A percentile compares a stretch with the other conserved stretches of the same genome.
Conservation (phyloP, 1,140 invertebrate species). For the Pectinophora gossypiella region DNA sequence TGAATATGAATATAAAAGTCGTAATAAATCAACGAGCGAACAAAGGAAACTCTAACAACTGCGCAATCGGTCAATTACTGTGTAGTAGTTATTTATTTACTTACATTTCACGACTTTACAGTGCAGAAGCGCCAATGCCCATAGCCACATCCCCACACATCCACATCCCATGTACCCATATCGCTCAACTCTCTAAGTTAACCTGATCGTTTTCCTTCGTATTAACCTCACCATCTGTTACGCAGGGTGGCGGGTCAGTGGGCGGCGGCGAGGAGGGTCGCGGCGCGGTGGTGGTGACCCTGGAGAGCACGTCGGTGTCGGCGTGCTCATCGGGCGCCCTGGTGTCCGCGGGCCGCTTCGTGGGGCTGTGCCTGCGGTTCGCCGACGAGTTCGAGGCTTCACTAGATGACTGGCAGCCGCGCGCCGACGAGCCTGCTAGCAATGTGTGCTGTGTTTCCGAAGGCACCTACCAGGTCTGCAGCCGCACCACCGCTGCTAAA, state of each 20-base stretch:
- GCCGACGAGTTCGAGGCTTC: constrained; percentile 97
- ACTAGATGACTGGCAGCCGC: constrained; percentile 97
- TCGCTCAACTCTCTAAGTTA: too few relatives aligned
- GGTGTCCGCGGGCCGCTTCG: constrained; percentile 81
- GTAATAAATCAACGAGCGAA: too few relatives aligned
- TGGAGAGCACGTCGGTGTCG: constrained; percentile 96
- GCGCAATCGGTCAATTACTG: too few relatives aligned
- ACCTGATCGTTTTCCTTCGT: too few relatives aligned
- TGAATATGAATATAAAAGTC: too few relatives aligned
- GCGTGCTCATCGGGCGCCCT: constrained; percentile 89
- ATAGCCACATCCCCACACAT: too few relatives aligned
- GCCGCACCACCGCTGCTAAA: constrained; percentile 89
- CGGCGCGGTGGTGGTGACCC: constrained; percentile 94
- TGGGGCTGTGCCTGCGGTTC: constrained; percentile 93
- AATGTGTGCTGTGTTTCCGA: constrained; percentile 98
- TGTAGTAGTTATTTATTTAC: too few relatives aligned
- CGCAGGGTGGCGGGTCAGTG: neutral
- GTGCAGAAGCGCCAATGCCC: too few relatives aligned
- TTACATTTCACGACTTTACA: too few relatives aligned
- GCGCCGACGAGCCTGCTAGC: constrained; percentile 85
- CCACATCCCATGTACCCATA: too few relatives aligned
- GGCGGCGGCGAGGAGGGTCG: constrained; percentile 85
- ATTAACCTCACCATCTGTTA: too few relatives aligned
- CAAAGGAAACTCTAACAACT: too few relatives aligned
- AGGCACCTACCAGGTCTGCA: constrained; percentile 98